A percentile compares a stretch with the other conserved stretches of the same genome.
phyloP scores from a whole-genome alignment of 1,140 invertebrate genomes.

The Apolygus lucorum region DNA sequence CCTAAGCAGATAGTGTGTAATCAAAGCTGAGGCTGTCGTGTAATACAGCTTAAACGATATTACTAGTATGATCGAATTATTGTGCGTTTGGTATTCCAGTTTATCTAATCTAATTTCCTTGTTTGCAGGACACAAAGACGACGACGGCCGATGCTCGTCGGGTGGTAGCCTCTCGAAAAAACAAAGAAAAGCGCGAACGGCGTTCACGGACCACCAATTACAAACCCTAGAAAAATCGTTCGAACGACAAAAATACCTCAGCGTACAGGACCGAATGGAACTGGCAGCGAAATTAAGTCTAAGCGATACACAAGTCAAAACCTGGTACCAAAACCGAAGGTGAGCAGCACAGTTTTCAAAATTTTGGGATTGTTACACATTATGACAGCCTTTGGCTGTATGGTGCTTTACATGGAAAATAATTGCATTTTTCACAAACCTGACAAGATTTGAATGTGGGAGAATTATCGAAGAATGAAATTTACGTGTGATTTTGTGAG shows the following conservation, averaged over 20 bases:
- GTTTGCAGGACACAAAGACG: slow-evolving; percentile 36
- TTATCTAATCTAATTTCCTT: slow-evolving; percentile 17
- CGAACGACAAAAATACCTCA: slow-evolving; percentile 96
- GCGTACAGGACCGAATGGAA: slow-evolving; percentile 97
- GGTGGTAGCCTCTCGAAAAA: slow-evolving; percentile 66
- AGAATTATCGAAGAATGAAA: no score
- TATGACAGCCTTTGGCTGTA: no score
- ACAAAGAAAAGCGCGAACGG: slow-evolving; percentile 92
- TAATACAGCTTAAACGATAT: no score
- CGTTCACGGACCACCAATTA: slow-evolving; percentile 96
- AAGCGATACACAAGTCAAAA: slow-evolving; percentile 98
- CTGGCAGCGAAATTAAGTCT: slow-evolving; percentile 90
- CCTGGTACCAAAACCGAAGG: slow-evolving; percentile 99
- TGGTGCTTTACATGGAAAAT: no score
- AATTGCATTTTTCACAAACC: no score
- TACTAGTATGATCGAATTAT: no score
- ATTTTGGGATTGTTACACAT: no score
- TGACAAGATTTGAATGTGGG: no score
- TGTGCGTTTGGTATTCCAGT: no score
- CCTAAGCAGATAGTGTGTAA: no score
- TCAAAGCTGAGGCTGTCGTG: no score
- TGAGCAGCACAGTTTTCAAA: slow-evolving; percentile 42
- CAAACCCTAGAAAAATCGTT: slow-evolving; percentile 96
- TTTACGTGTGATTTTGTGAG: no score
- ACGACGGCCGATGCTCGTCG: slow-evolving; percentile 40